Percentiles rank a stretch among this genome's conserved stretches.
Conservation (phyloP, 64 coral and sea anemone species). For the Montipora capricornis region DNA sequence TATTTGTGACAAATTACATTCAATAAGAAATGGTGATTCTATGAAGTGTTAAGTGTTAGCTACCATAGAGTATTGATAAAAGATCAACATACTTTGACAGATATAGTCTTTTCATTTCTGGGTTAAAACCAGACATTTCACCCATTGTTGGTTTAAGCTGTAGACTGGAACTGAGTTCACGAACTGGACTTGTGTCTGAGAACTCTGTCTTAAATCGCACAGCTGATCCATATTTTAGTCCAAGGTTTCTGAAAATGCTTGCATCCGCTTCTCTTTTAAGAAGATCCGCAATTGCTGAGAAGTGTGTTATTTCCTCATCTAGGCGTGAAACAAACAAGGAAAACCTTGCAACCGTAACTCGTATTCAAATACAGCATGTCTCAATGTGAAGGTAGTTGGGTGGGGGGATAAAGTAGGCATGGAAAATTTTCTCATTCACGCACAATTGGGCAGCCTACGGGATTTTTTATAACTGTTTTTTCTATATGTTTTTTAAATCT, state of each 20-base stretch:
- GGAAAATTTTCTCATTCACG: too few relatives aligned
- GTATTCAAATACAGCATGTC: background rate
- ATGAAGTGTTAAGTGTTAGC: slow-evolving; percentile 5
- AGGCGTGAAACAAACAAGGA: too few relatives aligned
- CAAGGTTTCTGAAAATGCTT: background rate
- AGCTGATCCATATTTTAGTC: too few relatives aligned
- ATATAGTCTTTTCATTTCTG: slow-evolving; percentile 62
- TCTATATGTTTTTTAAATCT: too few relatives aligned
- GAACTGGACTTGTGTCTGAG: slow-evolving; percentile 38
- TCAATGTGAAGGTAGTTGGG: background rate
- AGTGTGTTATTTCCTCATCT: background rate
- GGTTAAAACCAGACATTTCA: slow-evolving; percentile 46
- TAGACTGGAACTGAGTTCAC: background rate
- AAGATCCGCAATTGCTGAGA: background rate
- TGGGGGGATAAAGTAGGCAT: background rate
- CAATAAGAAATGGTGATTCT: slow-evolving; percentile 3
- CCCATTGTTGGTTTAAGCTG: slow-evolving; percentile 62
- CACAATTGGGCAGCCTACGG: too few relatives aligned
- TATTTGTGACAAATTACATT: slow-evolving; percentile 10
- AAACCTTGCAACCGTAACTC: background rate
- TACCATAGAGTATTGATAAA: slow-evolving; percentile 6
- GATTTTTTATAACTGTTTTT: too few relatives aligned
- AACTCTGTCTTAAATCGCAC: slow-evolving; percentile 57
- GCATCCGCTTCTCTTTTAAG: background rate
- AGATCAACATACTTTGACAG: slow-evolving; percentile 60